phyloP scores from a whole-genome alignment of 2,797 vertebrate species.

The Remorina albescens region DNA sequence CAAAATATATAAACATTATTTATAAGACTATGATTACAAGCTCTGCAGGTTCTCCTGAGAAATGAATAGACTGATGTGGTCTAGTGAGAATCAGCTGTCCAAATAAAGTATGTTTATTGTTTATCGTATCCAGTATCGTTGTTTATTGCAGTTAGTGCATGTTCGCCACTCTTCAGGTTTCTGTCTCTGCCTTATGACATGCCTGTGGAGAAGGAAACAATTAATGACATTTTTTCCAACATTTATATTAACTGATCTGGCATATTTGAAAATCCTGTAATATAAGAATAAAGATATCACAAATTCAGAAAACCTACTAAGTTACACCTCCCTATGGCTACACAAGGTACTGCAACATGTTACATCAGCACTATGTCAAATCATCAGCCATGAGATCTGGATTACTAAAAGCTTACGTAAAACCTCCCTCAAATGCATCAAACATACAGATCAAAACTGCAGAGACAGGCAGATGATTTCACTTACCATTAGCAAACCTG shows the following conservation, averaged over 20 bases:
- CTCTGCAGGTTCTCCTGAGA: conserved; percentile 48
- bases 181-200: conserved; percentile 70
- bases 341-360: conserved; percentile 30
- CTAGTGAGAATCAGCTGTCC: conserved; percentile 33
- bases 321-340: conserved; percentile 31
- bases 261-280: neutral
- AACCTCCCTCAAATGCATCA: neutral
- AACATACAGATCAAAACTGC: neutral
- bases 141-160: conserved; percentile 15
- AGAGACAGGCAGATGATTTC: neutral
- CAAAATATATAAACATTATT: conserved; percentile 76
- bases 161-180: conserved; percentile 25
- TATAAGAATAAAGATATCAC: neutral
- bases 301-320: neutral
- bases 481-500: conserved; percentile 90
- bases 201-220: conserved; percentile 64
- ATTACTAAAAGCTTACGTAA: conserved; percentile 5
- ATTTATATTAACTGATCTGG: neutral
- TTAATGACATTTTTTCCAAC: neutral
- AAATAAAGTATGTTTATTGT: conserved; percentile 55
- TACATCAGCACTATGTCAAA: conserved; percentile 12
- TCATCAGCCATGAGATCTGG: neutral
- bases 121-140: conserved; percentile 19
- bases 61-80: conserved; percentile 21
- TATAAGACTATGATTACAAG: conserved; percentile 65